phyloP scores from a whole-genome alignment of 2,113 vertebrate species.

The Thermophis baileyi region DNA sequence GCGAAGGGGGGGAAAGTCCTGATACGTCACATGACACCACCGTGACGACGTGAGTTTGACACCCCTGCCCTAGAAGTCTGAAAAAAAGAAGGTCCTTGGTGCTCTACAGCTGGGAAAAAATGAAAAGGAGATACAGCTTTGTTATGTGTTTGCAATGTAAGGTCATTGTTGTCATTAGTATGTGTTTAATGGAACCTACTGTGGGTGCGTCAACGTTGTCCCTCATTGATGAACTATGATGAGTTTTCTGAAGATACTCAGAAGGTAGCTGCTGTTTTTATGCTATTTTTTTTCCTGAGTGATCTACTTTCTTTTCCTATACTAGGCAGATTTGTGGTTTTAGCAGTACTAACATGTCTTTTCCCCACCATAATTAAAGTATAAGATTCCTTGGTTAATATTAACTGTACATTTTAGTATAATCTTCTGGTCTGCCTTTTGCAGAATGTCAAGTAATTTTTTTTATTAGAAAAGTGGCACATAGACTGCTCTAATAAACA shows the following conservation, averaged over 20 bases:
- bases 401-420: neutral
- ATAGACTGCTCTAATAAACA: neutral
- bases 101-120: neutral
- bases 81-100: neutral
- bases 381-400: neutral
- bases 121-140: neutral
- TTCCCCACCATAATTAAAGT: neutral
- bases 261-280: neutral
- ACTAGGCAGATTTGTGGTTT: neutral
- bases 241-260: neutral
- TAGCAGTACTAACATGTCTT: neutral
- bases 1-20: no score
- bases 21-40: no score
- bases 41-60: no score
- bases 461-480: neutral
- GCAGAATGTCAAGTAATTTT: conserved; percentile 5
- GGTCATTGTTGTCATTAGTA: neutral
- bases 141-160: neutral
- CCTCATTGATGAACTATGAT: neutral
- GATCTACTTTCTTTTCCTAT: neutral
- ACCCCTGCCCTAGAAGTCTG: neutral
- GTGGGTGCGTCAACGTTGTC: neutral
- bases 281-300: neutral
- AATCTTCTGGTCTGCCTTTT: conserved; percentile 2
- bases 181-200: neutral